A percentile compares a stretch with the other conserved stretches of the same genome.
phyloP scores from a whole-genome alignment of 2,113 vertebrate genomes.

The Prinia subflava region DNA sequence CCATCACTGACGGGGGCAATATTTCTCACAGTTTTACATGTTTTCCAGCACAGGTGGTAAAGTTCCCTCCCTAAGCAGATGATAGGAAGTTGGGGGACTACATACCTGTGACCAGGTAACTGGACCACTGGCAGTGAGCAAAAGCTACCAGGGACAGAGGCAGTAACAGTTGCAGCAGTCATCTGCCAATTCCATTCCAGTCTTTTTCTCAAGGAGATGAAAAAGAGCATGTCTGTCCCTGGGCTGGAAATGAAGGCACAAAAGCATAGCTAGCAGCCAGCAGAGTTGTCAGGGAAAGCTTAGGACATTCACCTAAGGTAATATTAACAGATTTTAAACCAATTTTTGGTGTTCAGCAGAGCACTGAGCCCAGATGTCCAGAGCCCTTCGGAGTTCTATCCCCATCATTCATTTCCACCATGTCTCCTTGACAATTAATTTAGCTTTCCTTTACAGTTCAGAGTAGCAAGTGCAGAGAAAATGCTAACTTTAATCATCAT shows the following conservation, averaged over 20 bases:
- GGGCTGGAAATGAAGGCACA: background rate
- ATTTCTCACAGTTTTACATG: background rate
- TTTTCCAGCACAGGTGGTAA: background rate
- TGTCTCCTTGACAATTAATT: background rate
- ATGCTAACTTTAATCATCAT: background rate
- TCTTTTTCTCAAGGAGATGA: background rate
- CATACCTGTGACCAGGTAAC: background rate
- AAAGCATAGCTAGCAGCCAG: background rate
- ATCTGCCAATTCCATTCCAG: background rate
- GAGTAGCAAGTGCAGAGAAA: background rate
- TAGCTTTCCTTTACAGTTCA: background rate
- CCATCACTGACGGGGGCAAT: background rate
- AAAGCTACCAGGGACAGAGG: background rate
- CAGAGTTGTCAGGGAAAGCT: background rate
- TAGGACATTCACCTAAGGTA: background rate
- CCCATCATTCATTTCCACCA: background rate
- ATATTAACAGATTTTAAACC: background rate
- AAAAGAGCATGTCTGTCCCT: background rate
- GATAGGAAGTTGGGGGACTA: background rate
- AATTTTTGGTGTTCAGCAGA: background rate
- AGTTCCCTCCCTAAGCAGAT: background rate
- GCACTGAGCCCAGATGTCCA: background rate
- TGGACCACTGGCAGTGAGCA: background rate
- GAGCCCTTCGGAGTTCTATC: background rate
- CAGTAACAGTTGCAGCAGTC: background rate